Evolutionary conservation across 1,140 invertebrate genomes (phyloP).

Genomic region (Bombus waltoni): DNA sequence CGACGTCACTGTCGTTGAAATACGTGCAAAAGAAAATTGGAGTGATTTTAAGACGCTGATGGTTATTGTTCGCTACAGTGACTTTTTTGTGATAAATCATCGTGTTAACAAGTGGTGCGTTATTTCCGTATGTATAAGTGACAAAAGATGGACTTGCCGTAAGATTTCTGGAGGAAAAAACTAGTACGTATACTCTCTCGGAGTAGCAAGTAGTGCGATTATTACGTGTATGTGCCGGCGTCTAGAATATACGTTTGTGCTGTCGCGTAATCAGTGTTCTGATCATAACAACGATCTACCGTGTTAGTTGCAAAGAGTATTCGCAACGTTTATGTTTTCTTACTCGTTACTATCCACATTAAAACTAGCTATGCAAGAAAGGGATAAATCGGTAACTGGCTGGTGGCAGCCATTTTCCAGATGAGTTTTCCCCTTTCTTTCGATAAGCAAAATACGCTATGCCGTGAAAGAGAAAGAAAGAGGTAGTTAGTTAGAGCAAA

Average conservation of each 20-base stretch:
- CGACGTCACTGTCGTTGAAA: conserved; percentile 76
- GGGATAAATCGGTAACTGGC: conserved; percentile 83
- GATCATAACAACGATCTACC: conserved; percentile 32
- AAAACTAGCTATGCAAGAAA: conserved; percentile 81
- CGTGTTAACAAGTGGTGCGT: neutral
- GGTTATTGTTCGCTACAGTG: neutral
- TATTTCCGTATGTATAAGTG: conserved; percentile 2
- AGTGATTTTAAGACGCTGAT: conserved; percentile 60
- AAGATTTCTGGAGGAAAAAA: conserved; percentile 38
- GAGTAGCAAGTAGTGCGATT: conserved; percentile 55
- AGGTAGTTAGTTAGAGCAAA: conserved; percentile 33
- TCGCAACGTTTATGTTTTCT: conserved; percentile 28
- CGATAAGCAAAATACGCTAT: conserved; percentile 63
- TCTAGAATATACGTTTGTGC: conserved; percentile 36
- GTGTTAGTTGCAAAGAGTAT: conserved; percentile 16
- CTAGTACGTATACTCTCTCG: conserved; percentile 52
- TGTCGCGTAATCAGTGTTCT: conserved; percentile 39
- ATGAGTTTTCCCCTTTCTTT: conserved; percentile 81
- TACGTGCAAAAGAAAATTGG: conserved; percentile 72
- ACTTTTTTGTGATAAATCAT: neutral
- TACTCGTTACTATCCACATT: conserved; percentile 21
- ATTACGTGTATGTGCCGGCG: conserved; percentile 57
- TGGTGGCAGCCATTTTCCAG: conserved; percentile 84
- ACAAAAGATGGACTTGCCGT: conserved; percentile 39
- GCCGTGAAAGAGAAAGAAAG: conserved; percentile 60